Evolutionary conservation across 1,140 invertebrate genomes (phyloP), one percentile per base, ranked within the genome.

Genomic region (Antheraea mylitta): DNA sequence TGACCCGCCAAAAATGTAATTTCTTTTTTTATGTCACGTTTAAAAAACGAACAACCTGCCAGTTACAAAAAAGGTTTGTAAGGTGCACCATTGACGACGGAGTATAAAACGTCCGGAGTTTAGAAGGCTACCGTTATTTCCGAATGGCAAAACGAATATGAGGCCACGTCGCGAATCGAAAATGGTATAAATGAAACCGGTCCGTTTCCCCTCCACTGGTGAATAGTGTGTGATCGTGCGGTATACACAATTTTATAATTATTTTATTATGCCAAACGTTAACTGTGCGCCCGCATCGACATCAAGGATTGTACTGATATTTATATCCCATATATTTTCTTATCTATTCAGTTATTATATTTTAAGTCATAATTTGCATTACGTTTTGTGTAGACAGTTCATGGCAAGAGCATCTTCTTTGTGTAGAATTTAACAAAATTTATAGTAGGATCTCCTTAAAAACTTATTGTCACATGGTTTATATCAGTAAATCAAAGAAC

Each of bases 161-260:
- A 53, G 18, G 59, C 66, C 71, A 61, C 69, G 70, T 69, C 61
- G 72, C 60, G 67, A 66, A 67, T 64, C 48, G 70, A 74, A 74
- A 65, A 72, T 75, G 58, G 64, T 37, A 70, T 63, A 62, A 67
- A 62, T 22, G 30, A 62, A 72, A 75, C 76, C 76, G 69, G 73
- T 73, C 42, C 22, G 18, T 7, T 58, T 63, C 70, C 69, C 71
- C 73, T 68, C 72, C 61, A 68, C 72, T 37, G 22, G 22, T 30
- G 30, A 68, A 42, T 68, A 60, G 48, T 63, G 38, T 62, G 45
- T 64, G 38, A 58, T 60, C 42, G 36, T 65, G 30, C 18, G 58
- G 42, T 60, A 61, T 58, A 65, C 18, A 42, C 60, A 65, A 59
- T 67, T n/a, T 58, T 58, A 67, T 64, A 42, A 19, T 68, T 69